Evolutionary conservation across 2,888 invertebrate genomes (phyloP), one percentile per base, ranked within the genome.

Genomic region (Tupiocoris notatus): DNA sequence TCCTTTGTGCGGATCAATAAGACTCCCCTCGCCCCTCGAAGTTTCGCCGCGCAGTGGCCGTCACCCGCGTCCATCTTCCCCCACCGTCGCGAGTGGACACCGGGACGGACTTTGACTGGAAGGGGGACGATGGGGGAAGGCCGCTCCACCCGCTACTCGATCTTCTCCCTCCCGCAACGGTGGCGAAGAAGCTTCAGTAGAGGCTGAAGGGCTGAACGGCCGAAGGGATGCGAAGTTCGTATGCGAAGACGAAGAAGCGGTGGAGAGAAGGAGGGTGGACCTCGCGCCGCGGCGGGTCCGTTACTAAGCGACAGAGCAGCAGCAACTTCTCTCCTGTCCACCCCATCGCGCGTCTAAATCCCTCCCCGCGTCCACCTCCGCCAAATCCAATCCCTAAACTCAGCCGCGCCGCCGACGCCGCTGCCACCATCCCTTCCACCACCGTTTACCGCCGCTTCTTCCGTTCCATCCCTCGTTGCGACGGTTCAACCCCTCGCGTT

Each of bases 341-440:
- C 63, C 76, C 67, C 63, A 56, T 63, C 22, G 39, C 71, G n/a
- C 18, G 66, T 77, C 78, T 75, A 57, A 7, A 16, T 22, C 58
- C 58, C 68, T 7, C 22, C 18, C 39, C 39, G 12, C 39, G 64
- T n/a, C 71, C 22, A 23, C n/a, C 75, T 21, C 87, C 21, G 66
- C 77, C 68, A 86, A 85, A 79, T 86, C 86, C 76, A 85, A 71
- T 59, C 76, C 86, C 18, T 86, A 86, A 77, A 86, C 87, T 18
- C 82, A 87, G 66, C 83, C 88, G 17, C 81, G 86, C 77, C 87
- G 88, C 81, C 85, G 87, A 79, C 83, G 88, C 74, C 86, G 86
- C n/a, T n/a, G n/a, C n/a, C 1, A 85, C 85, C 39, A 12, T 12
- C 12, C 39, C 39, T 12, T 39, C 39, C 39, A 39, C 12, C n/a